Percentiles rank a stretch among this genome's conserved stretches.
Evolutionary conservation across 2,797 vertebrate genomes (phyloP).

Genomic region (Nannoperca obscura): DNA sequence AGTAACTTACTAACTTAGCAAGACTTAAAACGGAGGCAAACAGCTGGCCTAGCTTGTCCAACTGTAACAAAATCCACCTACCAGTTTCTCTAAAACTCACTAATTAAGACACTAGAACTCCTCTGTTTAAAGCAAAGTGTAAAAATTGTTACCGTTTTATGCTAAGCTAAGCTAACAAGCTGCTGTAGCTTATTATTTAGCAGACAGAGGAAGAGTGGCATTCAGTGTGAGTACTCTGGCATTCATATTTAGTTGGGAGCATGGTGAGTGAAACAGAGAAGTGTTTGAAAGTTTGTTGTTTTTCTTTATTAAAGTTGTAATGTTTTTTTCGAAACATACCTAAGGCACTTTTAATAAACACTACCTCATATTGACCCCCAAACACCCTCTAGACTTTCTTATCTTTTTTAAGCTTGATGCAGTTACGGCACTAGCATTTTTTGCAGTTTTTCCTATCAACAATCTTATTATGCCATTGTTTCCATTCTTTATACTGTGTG

Average conservation of each 20-base stretch:
- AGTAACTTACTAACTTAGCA: too few species aligned
- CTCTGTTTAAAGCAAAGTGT: not conserved
- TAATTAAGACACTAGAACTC: not conserved
- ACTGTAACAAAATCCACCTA: not conserved
- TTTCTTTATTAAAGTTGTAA: not conserved
- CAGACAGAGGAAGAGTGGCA: not conserved
- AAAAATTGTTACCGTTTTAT: not conserved
- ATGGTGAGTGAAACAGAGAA: not conserved
- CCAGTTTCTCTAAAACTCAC: not conserved
- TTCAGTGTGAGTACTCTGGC: not conserved
- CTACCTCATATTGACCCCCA: not conserved
- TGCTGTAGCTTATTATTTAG: not conserved
- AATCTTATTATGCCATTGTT: not conserved
- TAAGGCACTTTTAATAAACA: not conserved
- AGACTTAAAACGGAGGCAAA: not conserved
- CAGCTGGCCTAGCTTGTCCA: not conserved
- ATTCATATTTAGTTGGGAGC: not conserved
- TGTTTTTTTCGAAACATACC: conserved; percentile 6
- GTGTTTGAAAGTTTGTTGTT: not conserved
- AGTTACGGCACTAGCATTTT: not conserved
- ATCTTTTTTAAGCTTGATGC: conserved; percentile 8
- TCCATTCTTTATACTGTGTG: not conserved
- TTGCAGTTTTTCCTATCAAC: not conserved
- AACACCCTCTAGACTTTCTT: not conserved
- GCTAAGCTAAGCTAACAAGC: not conserved